A percentile compares a stretch with the other conserved stretches of the same genome.
Conservation (phyloP, 2,888 invertebrate genomes). For the Heliothis peltigera region DNA sequence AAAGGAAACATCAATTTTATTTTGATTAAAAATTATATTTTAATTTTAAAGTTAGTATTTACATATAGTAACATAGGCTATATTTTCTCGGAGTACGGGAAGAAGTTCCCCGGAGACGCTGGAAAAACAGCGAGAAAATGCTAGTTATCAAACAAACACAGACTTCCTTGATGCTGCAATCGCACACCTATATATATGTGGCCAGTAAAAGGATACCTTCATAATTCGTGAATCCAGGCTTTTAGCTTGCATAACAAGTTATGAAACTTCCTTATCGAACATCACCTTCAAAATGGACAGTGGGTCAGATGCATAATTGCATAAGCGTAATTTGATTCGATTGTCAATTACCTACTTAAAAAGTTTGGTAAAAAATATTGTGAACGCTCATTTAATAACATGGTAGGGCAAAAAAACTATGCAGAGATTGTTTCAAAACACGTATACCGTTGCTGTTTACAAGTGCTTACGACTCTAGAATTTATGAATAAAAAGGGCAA, state of each 20-base stretch:
- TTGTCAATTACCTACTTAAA: background rate
- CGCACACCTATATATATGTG: background rate
- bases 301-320: constrained; percentile 15
- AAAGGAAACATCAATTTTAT: no score
- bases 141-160: no score
- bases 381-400: constrained; percentile 7
- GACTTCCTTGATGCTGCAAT: no score
- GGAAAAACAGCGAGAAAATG: no score
- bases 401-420: background rate
- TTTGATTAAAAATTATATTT: no score
- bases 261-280: constrained; percentile 9
- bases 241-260: constrained; percentile 6
- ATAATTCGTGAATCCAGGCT: background rate
- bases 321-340: background rate
- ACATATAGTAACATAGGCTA: no score
- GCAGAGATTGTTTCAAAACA: background rate
- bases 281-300: background rate
- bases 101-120: no score
- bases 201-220: background rate
- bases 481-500: constrained; percentile 25
- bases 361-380: constrained; percentile 8
- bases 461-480: background rate
- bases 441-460: constrained; percentile 11
- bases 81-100: no score
- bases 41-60: no score